A percentile compares a stretch with the other conserved stretches of the same genome.
phyloP scores from a whole-genome alignment of 2,888 invertebrate genomes.

The Cryptophagus acutangulus region DNA sequence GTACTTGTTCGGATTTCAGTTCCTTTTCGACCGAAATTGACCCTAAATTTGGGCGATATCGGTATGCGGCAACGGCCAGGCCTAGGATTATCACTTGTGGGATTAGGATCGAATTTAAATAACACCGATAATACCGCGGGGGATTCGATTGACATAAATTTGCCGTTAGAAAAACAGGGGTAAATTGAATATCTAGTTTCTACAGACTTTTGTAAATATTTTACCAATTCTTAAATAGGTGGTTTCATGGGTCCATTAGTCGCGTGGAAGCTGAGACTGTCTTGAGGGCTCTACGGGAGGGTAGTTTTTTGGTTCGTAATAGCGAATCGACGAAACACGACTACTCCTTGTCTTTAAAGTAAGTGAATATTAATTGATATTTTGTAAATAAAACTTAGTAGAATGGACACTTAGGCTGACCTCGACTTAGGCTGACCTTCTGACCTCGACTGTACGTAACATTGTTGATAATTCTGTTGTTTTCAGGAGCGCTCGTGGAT shows the following conservation, averaged over 20 bases:
- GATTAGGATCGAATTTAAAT: slow-evolving; percentile 48
- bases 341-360: slow-evolving; percentile 93
- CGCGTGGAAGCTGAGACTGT: slow-evolving; percentile 88
- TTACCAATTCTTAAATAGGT: slow-evolving; percentile 52
- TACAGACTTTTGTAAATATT: slow-evolving; percentile 6
- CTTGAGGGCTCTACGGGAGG: slow-evolving; percentile 77
- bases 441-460: no score
- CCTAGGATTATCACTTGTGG: slow-evolving; percentile 43
- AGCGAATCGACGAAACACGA: slow-evolving; percentile 92
- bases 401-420: no score
- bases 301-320: slow-evolving; percentile 89
- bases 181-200: slow-evolving; percentile 46
- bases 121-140: slow-evolving; percentile 56
- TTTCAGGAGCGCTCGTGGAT: slow-evolving; percentile 85
- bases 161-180: slow-evolving; percentile 86
- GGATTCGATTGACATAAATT: slow-evolving; percentile 72
- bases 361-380: slow-evolving; percentile 49
- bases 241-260: slow-evolving; percentile 94
- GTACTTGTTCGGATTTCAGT: slow-evolving; percentile 46
- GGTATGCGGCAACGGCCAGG: slow-evolving; percentile 48
- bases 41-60: slow-evolving; percentile 65
- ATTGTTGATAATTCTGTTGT: slow-evolving; percentile 9
- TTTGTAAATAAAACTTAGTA: no score
- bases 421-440: no score
- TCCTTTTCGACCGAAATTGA: slow-evolving; percentile 58